Evolutionary conservation across 2,113 vertebrate genomes (phyloP).

Genomic region (Chroicocephalus ridibundus): DNA sequence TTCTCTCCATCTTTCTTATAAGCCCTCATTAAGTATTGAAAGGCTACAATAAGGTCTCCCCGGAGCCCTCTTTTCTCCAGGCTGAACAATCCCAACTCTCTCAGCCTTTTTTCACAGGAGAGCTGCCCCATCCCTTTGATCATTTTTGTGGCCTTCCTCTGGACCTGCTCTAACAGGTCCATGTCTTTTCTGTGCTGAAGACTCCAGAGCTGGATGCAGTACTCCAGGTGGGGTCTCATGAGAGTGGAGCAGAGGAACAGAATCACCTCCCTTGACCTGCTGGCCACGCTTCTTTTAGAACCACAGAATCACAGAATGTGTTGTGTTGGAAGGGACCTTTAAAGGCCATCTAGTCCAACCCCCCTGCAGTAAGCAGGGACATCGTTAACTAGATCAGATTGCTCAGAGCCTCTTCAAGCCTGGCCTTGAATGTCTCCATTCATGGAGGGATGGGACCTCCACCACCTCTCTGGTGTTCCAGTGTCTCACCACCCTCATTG

Average conservation of each 20-base stretch:
- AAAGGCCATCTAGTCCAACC: too few species aligned
- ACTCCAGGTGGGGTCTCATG: neutral
- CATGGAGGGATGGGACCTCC: too few species aligned
- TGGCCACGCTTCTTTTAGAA: neutral
- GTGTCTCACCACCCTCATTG: too few species aligned
- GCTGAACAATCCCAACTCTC: neutral
- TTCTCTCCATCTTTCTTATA: neutral
- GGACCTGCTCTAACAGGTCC: fast-evolving
- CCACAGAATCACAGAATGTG: too few species aligned
- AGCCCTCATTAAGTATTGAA: neutral
- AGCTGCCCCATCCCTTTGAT: neutral
- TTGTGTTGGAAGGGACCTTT: too few species aligned
- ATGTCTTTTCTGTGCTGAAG: neutral
- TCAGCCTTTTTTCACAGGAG: neutral
- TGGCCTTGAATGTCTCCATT: too few species aligned
- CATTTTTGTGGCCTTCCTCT: neutral
- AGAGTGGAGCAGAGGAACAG: neutral
- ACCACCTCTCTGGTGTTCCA: too few species aligned
- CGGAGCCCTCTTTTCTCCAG: neutral
- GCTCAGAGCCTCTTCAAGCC: too few species aligned
- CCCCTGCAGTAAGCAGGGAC: too few species aligned
- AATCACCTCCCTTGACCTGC: neutral
- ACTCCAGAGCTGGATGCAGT: neutral
- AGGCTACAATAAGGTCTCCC: neutral
- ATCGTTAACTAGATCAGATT: too few species aligned